Conservation (phyloP, 2,113 vertebrate species). For the Perca schrenkii region DNA sequence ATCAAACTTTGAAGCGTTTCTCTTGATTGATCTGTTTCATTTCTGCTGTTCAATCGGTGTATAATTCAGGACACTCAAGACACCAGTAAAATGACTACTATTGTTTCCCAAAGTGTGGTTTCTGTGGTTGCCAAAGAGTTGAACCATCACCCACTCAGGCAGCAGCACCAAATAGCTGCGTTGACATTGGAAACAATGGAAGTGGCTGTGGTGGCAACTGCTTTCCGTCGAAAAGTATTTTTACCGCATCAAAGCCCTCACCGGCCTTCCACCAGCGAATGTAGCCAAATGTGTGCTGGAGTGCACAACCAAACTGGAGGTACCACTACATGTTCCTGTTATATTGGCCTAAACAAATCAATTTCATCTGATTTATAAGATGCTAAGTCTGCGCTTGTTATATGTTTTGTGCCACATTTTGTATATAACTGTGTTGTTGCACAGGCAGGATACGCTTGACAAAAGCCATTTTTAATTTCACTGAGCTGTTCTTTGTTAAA, state of each 20-base stretch:
- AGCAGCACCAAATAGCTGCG: background rate
- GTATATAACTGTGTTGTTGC: background rate
- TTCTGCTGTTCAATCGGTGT: background rate
- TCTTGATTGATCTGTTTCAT: background rate
- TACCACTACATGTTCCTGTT: background rate
- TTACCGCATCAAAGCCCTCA: background rate
- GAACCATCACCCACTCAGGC: background rate
- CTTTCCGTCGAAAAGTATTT: too few species aligned
- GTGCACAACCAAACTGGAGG: background rate
- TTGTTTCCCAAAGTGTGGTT: background rate
- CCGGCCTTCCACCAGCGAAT: background rate
- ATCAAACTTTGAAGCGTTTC: background rate
- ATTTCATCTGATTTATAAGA: background rate
- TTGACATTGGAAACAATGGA: background rate
- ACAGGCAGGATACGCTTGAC: constrained; percentile 5
- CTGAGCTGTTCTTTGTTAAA: constrained; percentile 26
- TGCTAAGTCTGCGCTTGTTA: background rate
- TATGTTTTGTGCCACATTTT: background rate
- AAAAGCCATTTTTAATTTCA: constrained; percentile 29
- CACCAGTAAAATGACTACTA: background rate
- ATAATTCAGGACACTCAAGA: background rate
- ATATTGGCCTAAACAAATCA: background rate
- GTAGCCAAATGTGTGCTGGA: background rate
- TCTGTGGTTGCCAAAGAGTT: background rate
- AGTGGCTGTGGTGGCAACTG: background rate